phyloP scores from a whole-genome alignment of 1,140 invertebrate species.

The Drosophila littoralis region DNA sequence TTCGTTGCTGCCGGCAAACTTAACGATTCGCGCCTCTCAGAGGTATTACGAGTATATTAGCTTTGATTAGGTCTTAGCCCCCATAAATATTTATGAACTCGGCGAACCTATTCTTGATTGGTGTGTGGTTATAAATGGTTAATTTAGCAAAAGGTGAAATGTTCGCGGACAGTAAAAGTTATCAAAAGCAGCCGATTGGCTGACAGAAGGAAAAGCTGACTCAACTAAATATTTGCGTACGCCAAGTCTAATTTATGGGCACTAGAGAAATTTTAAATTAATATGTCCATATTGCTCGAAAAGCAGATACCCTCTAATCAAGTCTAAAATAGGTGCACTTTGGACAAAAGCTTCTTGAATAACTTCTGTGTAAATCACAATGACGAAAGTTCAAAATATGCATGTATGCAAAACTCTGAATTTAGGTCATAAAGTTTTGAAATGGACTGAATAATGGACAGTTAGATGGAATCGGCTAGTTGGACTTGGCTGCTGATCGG shows the following conservation, averaged over 20 bases:
- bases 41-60: background rate
- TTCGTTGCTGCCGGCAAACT: background rate
- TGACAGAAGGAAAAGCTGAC: background rate
- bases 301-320: background rate
- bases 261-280: background rate
- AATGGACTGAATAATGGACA: no score
- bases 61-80: background rate
- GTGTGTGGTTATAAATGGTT: background rate
- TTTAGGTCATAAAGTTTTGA: no score
- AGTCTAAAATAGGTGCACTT: no score
- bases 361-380: no score
- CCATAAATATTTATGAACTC: slow-evolving; percentile 18
- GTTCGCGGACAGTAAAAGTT: background rate
- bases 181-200: no score
- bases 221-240: background rate
- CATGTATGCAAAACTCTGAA: no score
- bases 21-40: background rate
- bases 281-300: background rate
- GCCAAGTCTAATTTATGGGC: background rate
- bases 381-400: no score
- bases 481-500: no score
- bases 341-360: no score
- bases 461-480: no score
- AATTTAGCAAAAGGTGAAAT: background rate
- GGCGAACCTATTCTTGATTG: background rate